Evolutionary conservation across 92 coral and sea anemone species (phyloP).

Genomic region (Bergia sp.): DNA sequence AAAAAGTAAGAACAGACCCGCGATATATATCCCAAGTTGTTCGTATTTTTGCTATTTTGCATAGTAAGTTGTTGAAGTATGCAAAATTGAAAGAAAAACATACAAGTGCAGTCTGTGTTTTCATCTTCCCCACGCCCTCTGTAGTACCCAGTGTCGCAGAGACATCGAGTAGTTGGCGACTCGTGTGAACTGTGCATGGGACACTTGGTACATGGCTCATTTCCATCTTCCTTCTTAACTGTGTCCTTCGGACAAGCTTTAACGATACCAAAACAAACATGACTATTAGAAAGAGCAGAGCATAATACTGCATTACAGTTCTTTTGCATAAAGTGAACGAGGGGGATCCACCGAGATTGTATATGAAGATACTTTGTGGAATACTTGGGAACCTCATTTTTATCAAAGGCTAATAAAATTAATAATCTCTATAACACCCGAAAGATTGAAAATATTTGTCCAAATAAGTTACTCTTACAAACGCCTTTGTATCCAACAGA

Average conservation of each 20-base stretch:
- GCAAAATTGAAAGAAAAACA: neutral
- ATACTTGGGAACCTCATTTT: too few relatives aligned
- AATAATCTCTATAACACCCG: too few relatives aligned
- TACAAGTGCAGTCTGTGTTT: slow-evolving; percentile 3
- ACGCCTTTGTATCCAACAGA: too few relatives aligned
- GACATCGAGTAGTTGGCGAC: neutral
- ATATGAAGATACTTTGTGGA: too few relatives aligned
- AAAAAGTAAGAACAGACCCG: too few relatives aligned
- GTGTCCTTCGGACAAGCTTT: slow-evolving; percentile 7
- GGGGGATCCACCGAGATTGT: neutral
- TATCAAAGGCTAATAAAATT: too few relatives aligned
- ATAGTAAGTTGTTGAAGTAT: too few relatives aligned
- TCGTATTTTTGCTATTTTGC: neutral
- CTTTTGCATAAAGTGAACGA: too few relatives aligned
- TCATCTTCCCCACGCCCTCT: neutral
- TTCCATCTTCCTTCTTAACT: neutral
- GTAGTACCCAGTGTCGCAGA: slow-evolving; percentile 13
- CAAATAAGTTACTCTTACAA: too few relatives aligned
- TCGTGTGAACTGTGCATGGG: slow-evolving; percentile 22
- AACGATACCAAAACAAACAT: neutral
- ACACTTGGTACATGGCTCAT: slow-evolving; percentile 3
- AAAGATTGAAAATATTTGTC: too few relatives aligned
- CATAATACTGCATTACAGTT: too few relatives aligned
- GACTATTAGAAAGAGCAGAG: neutral
- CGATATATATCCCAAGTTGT: neutral